phyloP scores from a whole-genome alignment of 1,140 invertebrate genomes.

The Maconellicoccus hirsutus region DNA sequence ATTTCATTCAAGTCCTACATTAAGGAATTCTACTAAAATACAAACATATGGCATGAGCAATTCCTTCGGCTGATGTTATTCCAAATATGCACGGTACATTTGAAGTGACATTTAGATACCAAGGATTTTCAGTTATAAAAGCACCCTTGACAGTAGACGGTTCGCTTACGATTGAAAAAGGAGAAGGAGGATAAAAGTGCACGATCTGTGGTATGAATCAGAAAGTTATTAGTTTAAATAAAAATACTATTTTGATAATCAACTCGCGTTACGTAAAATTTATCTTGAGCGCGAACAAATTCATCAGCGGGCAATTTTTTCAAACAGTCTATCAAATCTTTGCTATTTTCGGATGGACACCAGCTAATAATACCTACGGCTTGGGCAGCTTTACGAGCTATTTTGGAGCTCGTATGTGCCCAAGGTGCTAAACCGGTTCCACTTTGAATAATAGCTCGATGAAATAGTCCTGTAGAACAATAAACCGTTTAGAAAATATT shows the following conservation, averaged over 20 bases:
- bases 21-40: too few species aligned
- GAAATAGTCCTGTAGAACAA: slow-evolving; percentile 32
- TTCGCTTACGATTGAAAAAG: background rate
- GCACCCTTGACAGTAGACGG: background rate
- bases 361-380: background rate
- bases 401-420: background rate
- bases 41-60: too few species aligned
- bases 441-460: slow-evolving; percentile 36
- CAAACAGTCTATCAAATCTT: background rate
- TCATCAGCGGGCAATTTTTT: background rate
- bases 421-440: slow-evolving; percentile 38
- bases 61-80: slow-evolving; percentile 19
- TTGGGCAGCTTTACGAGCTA: background rate
- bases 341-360: background rate
- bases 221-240: background rate
- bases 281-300: background rate
- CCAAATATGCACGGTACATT: slow-evolving; percentile 18
- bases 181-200: background rate
- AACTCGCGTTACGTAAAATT: slow-evolving; percentile 4
- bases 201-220: background rate
- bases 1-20: too few species aligned
- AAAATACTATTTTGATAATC: background rate
- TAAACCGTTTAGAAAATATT: too few species aligned
- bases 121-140: slow-evolving; percentile 10
- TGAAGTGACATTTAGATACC: background rate